Conservation (phyloP, 2,888 invertebrate species). For the Brachypalpus laphriformis region DNA sequence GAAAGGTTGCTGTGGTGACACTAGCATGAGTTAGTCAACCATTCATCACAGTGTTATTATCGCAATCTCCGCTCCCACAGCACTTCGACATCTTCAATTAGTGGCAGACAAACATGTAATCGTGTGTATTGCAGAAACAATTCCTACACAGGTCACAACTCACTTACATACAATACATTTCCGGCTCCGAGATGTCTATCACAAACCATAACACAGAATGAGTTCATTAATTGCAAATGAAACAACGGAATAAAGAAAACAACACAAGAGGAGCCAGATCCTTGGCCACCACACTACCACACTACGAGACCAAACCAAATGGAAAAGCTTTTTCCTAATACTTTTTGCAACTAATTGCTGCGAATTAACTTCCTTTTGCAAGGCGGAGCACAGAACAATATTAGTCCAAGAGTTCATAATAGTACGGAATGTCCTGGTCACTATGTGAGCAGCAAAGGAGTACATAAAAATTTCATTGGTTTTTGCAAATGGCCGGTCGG, state of each 20-base stretch:
- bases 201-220: slow-evolving; percentile 67
- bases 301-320: not conserved
- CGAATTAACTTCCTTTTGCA: slow-evolving; percentile 68
- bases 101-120: slow-evolving; percentile 62
- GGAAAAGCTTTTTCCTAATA: slow-evolving; percentile 61
- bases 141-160: slow-evolving; percentile 55
- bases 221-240: slow-evolving; percentile 72
- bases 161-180: slow-evolving; percentile 51
- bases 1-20: not conserved
- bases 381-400: slow-evolving; percentile 43
- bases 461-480: slow-evolving; percentile 63
- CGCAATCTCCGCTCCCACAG: slow-evolving; percentile 25
- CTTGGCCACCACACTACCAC: slow-evolving; percentile 24
- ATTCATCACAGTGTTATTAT: slow-evolving; percentile 68
- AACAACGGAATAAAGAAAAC: slow-evolving; percentile 40
- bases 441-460: slow-evolving; percentile 18
- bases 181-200: slow-evolving; percentile 74
- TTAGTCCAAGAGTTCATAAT: slow-evolving; percentile 57
- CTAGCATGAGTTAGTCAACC: slow-evolving; percentile 46
- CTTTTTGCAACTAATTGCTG: slow-evolving; percentile 67
- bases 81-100: slow-evolving; percentile 69
- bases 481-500: slow-evolving; percentile 41
- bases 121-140: slow-evolving; percentile 55
- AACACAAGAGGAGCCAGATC: slow-evolving; percentile 8
- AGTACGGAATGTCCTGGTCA: slow-evolving; percentile 37